These are phyloP conservation scores for Drosophila nigritarsus DNA, from an alignment of 2,888 invertebrate species.

Conservation along the genomic window DNA sequence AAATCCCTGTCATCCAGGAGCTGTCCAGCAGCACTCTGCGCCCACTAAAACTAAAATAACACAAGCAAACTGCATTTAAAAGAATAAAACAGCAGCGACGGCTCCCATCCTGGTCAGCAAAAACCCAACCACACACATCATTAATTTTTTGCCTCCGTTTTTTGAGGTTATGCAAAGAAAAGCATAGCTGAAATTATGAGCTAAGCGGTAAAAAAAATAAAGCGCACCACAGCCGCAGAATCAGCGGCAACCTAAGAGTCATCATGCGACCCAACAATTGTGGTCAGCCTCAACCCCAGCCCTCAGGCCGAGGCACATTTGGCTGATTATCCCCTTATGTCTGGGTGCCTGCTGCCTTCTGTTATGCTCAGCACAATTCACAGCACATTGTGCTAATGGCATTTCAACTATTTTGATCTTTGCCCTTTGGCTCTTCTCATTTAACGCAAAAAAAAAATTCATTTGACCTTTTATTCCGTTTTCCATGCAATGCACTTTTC, in stretches of 20 bases:
- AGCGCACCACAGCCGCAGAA: slow-evolving; percentile 17
- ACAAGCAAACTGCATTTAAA: slow-evolving; percentile 44
- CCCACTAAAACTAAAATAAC: slow-evolving; percentile 18
- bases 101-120: slow-evolving; percentile 14
- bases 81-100: slow-evolving; percentile 31
- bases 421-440: slow-evolving; percentile 10
- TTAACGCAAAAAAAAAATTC: slow-evolving; percentile 14
- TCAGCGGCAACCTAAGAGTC: slow-evolving; percentile 52
- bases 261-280: slow-evolving; percentile 68
- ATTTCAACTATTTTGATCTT: slow-evolving; percentile 64
- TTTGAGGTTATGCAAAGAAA: slow-evolving; percentile 32
- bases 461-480: slow-evolving; percentile 32
- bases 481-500: not conserved
- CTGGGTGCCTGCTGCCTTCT: slow-evolving; percentile 2
- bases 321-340: slow-evolving; percentile 34
- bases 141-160: slow-evolving; percentile 30
- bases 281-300: slow-evolving; percentile 40
- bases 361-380: slow-evolving; percentile 23
- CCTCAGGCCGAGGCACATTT: slow-evolving; percentile 8
- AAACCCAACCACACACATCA: slow-evolving; percentile 29
- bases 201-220: slow-evolving; percentile 22
- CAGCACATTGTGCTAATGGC: slow-evolving; percentile 58
- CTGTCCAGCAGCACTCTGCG: not conserved
- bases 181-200: slow-evolving; percentile 47
- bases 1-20: slow-evolving; percentile 43